Evolutionary conservation across 2,888 invertebrate genomes (phyloP), one percentile per base, ranked within the genome.

Genomic region (Drosophila nigricruria): DNA sequence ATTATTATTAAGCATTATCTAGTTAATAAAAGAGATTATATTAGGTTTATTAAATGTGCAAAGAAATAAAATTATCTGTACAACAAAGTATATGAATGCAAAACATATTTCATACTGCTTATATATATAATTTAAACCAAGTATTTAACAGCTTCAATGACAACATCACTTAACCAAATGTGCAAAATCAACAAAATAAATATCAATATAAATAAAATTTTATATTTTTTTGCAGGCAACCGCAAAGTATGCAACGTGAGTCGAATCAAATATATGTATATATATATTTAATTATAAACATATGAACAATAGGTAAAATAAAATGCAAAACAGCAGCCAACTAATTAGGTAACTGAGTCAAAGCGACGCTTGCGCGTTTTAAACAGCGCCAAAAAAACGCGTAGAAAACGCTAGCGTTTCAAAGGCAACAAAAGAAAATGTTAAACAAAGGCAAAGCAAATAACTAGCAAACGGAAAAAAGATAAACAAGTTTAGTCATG

Each of bases 221-320:
- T 54, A 25, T 14, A 14, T 8, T 30, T 38, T 71, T 72, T 73
- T 49, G 45, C 50, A 10, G 23, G 16, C 73, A 67, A 84, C 87
- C 89, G 70, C 54, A 89, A 84, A 84, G 84, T 84, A 84, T 84
- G 84, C 88, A 75, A 80, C 58, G 58, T 25, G 34, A 66, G 14
- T 49, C 23, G 23, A 10, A 5, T 16, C n/a, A 47, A 73, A 43
- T 30, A 53, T 14, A 12, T 36, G 30, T 34, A 14, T 14, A 49
- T 16, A 32, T 36, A 59, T 32, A 27, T 16, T 62, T 27, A 20
- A 62, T 42, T 70, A 73, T 72, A 53, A 43, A 77, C 61, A 52
- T 18, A 59, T 61, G 59, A 40, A 27, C 49, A 42, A 64, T 25
- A 34, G 47, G 20, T 25, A 42, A 61, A 38, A 32, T 49, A 32